Percentiles rank a stretch among this genome's conserved stretches.
These are phyloP conservation scores for Nudaria mundana DNA, from an alignment of 2,888 invertebrate species.

Conservation along the genomic window DNA sequence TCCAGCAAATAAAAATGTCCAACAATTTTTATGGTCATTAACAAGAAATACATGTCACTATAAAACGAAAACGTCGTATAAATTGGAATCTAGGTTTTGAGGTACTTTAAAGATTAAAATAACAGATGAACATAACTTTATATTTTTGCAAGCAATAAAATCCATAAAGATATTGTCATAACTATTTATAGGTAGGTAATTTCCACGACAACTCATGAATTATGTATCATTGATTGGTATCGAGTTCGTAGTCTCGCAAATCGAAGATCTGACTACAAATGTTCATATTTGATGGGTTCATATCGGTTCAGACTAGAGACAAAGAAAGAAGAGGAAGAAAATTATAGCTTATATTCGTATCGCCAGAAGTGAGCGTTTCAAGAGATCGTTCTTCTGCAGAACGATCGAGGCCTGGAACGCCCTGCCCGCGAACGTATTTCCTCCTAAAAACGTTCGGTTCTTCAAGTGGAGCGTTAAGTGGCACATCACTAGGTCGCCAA, in stretches of 20 bases:
- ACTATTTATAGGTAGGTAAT: too few species aligned
- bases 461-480: too few species aligned
- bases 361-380: too few species aligned
- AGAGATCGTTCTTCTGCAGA: too few species aligned
- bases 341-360: too few species aligned
- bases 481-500: too few species aligned
- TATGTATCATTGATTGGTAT: slow-evolving; percentile 47
- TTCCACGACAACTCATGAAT: slow-evolving; percentile 60
- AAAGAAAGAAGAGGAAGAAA: too few species aligned
- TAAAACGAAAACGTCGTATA: slow-evolving; percentile 5
- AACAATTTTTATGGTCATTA: slow-evolving; percentile 5
- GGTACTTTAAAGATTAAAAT: slow-evolving; percentile 11
- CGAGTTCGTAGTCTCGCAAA: slow-evolving; percentile 69
- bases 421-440: too few species aligned
- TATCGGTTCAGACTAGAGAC: too few species aligned
- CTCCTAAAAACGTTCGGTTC: too few species aligned
- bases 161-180: slow-evolving; percentile 44
- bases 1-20: slow-evolving; percentile 17
- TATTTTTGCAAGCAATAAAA: slow-evolving; percentile 46
- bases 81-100: slow-evolving; percentile 21
- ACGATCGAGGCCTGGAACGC: too few species aligned
- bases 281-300: too few species aligned
- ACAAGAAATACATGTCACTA: slow-evolving; percentile 8
- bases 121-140: slow-evolving; percentile 27
- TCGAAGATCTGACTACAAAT: slow-evolving; percentile 58